Conservation (phyloP, 2,888 invertebrate genomes). For the Sminthurides aquaticus region DNA sequence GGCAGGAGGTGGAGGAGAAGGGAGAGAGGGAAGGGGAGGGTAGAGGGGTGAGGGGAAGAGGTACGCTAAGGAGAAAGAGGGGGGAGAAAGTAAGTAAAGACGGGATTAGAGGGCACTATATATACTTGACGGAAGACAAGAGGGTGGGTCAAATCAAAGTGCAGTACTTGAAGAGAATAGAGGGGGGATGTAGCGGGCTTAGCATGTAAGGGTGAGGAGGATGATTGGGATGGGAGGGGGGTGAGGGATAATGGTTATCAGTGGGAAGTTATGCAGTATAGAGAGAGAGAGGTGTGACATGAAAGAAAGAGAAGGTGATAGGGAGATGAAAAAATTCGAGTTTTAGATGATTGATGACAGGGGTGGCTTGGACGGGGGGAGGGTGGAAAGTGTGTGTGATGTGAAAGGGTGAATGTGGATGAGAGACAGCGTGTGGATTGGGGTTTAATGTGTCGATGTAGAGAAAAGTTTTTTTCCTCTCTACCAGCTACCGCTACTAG, state of each 20-base stretch:
- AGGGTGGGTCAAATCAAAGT: neutral
- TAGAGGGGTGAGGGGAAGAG: neutral
- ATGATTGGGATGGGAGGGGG: neutral
- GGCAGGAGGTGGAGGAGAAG: neutral
- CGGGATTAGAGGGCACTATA: neutral
- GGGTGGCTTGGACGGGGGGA: constrained; percentile 14
- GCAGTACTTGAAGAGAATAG: neutral
- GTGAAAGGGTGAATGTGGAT: constrained; percentile 7
- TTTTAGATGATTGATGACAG: constrained; percentile 12
- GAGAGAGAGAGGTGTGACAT: constrained; percentile 6
- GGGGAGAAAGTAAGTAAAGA: neutral
- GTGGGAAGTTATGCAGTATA: neutral
- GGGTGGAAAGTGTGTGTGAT: neutral
- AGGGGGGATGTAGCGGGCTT: neutral
- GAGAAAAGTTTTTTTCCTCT: neutral
- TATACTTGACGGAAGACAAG: neutral
- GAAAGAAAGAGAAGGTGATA: constrained; percentile 16
- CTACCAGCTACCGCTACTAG: too few relatives aligned
- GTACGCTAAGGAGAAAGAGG: neutral
- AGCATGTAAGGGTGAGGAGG: neutral
- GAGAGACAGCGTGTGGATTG: constrained; percentile 9
- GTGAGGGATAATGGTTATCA: neutral
- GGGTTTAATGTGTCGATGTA: constrained; percentile 7
- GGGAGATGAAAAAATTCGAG: constrained; percentile 13
- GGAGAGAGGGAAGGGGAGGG: neutral